Percentiles rank a stretch among this genome's conserved stretches.
These are phyloP conservation scores for Keiferia lycopersicella DNA, from an alignment of 2,888 invertebrate genomes.

Conservation along the genomic window DNA sequence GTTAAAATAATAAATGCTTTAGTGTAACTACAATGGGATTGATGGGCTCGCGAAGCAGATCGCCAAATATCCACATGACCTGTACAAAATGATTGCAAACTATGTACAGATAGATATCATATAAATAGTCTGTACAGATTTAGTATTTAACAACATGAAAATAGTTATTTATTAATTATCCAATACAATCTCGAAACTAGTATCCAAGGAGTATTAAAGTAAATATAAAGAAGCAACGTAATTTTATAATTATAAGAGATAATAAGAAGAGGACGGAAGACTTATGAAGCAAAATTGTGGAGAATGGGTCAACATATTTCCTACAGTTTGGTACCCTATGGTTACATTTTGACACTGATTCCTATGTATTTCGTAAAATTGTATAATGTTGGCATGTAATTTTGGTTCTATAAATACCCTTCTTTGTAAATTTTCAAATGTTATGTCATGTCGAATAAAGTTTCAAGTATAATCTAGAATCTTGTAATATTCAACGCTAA, in stretches of 20 bases:
- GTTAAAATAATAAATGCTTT: constrained; percentile 58
- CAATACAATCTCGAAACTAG: constrained; percentile 38
- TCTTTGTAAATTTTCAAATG: constrained; percentile 9
- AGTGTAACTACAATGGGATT: constrained; percentile 57
- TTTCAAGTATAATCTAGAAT: constrained; percentile 34
- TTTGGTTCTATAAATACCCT: constrained; percentile 33
- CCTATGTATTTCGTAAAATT: constrained; percentile 44
- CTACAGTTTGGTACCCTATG: constrained; percentile 70
- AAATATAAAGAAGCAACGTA: constrained; percentile 35
- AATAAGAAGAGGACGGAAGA: constrained; percentile 77
- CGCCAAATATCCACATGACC: constrained; percentile 82
- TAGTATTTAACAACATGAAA: constrained; percentile 45
- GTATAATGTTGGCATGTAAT: constrained; percentile 46
- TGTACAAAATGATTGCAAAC: constrained; percentile 64
- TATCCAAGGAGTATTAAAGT: constrained; percentile 25
- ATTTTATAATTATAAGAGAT: constrained; percentile 34
- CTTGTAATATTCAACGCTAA: constrained; percentile 37
- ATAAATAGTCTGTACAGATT: constrained; percentile 50
- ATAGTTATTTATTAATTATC: constrained; percentile 40
- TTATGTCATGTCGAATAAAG: constrained; percentile 5
- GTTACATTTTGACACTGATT: constrained; percentile 75
- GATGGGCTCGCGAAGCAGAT: constrained; percentile 71
- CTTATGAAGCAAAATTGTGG: constrained; percentile 68
- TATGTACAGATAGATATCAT: constrained; percentile 67
- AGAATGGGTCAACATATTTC: constrained; percentile 53